Evolutionary conservation across 2,113 vertebrate species (phyloP).

Genomic region (Gulo gulo): DNA sequence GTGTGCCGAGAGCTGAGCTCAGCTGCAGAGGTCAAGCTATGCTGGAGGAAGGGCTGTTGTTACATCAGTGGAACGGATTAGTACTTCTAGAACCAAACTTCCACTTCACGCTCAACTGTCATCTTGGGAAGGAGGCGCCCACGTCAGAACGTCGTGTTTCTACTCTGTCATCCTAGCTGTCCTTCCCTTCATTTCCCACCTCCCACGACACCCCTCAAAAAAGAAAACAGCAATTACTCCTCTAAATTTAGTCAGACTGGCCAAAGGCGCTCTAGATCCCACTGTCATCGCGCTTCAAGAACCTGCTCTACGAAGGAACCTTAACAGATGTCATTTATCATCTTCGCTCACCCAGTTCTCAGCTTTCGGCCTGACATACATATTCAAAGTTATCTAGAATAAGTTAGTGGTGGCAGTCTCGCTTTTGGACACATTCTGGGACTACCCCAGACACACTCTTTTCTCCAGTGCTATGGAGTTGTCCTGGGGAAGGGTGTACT

Average conservation of each 20-base stretch:
- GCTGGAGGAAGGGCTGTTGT: background rate
- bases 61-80: background rate
- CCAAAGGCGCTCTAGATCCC: background rate
- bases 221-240: background rate
- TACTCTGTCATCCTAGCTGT: background rate
- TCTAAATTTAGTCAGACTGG: background rate
- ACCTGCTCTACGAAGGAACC: background rate
- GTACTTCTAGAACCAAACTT: background rate
- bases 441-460: background rate
- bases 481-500: background rate
- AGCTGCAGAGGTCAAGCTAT: background rate
- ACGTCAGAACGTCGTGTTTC: background rate
- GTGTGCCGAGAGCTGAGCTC: background rate
- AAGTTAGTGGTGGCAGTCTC: background rate
- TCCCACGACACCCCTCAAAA: rapidly evolving
- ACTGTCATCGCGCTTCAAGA: background rate
- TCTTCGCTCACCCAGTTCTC: background rate
- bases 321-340: background rate
- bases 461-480: background rate
- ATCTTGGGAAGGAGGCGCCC: background rate
- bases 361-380: background rate
- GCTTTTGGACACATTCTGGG: background rate
- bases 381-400: background rate
- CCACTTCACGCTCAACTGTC: background rate
- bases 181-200: background rate